A percentile compares a stretch with the other conserved stretches of the same genome.
phyloP scores from a whole-genome alignment of 2,888 invertebrate species.

The Drosophila dives region DNA sequence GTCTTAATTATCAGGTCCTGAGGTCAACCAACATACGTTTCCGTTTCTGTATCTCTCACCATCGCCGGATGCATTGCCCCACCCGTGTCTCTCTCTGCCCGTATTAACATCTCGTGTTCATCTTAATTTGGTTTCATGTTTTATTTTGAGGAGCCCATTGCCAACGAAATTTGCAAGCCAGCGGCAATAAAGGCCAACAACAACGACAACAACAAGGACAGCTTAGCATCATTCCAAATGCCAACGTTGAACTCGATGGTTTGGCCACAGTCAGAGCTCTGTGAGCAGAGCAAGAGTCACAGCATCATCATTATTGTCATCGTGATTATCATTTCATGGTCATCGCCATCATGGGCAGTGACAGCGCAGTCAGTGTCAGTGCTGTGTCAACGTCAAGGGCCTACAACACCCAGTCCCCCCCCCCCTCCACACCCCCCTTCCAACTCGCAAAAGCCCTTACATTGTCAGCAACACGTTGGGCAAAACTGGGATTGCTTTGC shows the following conservation, averaged over 20 bases:
- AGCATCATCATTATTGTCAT: slow-evolving; percentile 33
- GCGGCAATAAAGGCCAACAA: slow-evolving; percentile 65
- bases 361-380: slow-evolving; percentile 31
- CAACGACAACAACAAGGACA: slow-evolving; percentile 32
- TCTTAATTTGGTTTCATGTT: slow-evolving; percentile 75
- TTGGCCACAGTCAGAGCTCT: slow-evolving; percentile 23
- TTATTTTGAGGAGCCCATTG: slow-evolving; percentile 66
- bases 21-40: slow-evolving; percentile 51
- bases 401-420: neutral
- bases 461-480: slow-evolving; percentile 61
- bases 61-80: neutral
- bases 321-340: slow-evolving; percentile 42
- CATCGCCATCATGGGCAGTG: slow-evolving; percentile 42
- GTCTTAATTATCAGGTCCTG: slow-evolving; percentile 60
- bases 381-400: slow-evolving; percentile 47
- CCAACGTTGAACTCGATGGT: slow-evolving; percentile 12
- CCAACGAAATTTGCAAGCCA: slow-evolving; percentile 51
- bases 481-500: slow-evolving; percentile 13
- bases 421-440: fast-evolving
- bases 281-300: slow-evolving; percentile 6
- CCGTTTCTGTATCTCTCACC: slow-evolving; percentile 26
- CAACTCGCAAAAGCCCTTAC: neutral
- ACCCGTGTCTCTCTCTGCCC: slow-evolving; percentile 6
- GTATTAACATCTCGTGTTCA: slow-evolving; percentile 49
- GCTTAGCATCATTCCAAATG: slow-evolving; percentile 55